phyloP scores from a whole-genome alignment of 2,888 invertebrate species.

The Melangyna quadrimaculata region DNA sequence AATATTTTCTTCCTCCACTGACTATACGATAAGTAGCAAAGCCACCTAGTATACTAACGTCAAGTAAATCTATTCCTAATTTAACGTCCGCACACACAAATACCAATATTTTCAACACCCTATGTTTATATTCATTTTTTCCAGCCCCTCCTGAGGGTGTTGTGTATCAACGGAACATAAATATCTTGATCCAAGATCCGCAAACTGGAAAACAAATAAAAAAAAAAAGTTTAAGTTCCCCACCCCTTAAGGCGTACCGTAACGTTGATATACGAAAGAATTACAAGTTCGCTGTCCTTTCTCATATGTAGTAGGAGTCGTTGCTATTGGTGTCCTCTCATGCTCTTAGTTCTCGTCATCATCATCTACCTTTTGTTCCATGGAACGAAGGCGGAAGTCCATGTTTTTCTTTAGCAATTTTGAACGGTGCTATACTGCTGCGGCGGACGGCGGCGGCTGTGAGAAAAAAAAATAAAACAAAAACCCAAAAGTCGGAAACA shows the following conservation, averaged over 20 bases:
- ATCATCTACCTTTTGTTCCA: slow-evolving; percentile 51
- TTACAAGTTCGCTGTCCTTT: slow-evolving; percentile 39
- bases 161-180: slow-evolving; percentile 61
- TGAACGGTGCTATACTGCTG: not conserved
- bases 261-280: slow-evolving; percentile 7
- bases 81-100: slow-evolving; percentile 56
- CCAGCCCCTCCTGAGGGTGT: slow-evolving; percentile 21
- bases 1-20: not conserved
- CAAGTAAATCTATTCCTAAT: slow-evolving; percentile 41
- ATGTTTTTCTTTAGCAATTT: slow-evolving; percentile 41
- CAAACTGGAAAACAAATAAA: not conserved
- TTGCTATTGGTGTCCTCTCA: slow-evolving; percentile 1
- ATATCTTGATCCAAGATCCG: slow-evolving; percentile 54
- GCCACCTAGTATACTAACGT: not conserved
- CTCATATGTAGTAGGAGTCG: not conserved
- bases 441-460: not conserved
- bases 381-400: slow-evolving; percentile 54
- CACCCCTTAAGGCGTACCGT: not conserved
- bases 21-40: not conserved
- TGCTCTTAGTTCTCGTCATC: slow-evolving; percentile 20
- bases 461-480: slow-evolving; percentile 1
- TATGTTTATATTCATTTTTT: slow-evolving; percentile 6
- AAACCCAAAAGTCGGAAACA: not conserved
- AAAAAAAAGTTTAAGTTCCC: not conserved
- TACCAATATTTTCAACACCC: slow-evolving; percentile 48